Evolutionary conservation across 23 tunicate species (phyloP).

Genomic region (Trididemnum clinides): DNA sequence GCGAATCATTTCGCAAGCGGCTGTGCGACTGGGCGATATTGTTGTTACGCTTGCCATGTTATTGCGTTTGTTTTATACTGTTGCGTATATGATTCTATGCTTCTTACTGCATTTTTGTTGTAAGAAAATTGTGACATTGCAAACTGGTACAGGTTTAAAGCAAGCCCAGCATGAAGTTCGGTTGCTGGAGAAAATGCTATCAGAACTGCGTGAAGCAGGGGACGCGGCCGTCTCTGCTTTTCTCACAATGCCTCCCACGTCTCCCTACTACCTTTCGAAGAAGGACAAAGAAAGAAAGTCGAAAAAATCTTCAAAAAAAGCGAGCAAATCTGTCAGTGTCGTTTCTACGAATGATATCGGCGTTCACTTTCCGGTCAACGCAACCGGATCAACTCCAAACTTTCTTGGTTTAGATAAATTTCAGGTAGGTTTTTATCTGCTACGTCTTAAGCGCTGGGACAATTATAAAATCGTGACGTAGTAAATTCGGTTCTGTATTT

Average conservation of each 20-base stretch:
- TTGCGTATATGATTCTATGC: not conserved
- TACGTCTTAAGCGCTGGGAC: not conserved
- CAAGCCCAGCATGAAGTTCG: slow-evolving; percentile 25
- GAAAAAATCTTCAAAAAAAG: slow-evolving; percentile 70
- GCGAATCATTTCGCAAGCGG: too few relatives aligned
- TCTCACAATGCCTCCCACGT: not conserved
- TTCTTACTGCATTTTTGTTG: not conserved
- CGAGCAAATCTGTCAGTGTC: slow-evolving; percentile 7
- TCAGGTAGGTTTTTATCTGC: slow-evolving; percentile 6
- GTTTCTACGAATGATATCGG: not conserved
- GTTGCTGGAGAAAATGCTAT: not conserved
- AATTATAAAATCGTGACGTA: not conserved
- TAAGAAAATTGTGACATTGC: not conserved
- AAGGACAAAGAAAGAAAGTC: slow-evolving; percentile 79
- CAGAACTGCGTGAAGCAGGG: not conserved
- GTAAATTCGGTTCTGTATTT: too few relatives aligned
- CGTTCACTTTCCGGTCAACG: slow-evolving; percentile 1
- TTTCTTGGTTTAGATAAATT: not conserved
- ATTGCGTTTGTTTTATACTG: not conserved
- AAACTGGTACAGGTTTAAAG: slow-evolving; percentile 8
- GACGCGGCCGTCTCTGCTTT: not conserved
- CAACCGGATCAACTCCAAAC: not conserved
- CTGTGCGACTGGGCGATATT: too few relatives aligned
- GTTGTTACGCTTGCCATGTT: not conserved
- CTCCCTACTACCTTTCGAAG: slow-evolving; percentile 37